Base-by-base conservation (phyloP, 2,797 vertebrate species). In the Xenops minutus region DNA sequence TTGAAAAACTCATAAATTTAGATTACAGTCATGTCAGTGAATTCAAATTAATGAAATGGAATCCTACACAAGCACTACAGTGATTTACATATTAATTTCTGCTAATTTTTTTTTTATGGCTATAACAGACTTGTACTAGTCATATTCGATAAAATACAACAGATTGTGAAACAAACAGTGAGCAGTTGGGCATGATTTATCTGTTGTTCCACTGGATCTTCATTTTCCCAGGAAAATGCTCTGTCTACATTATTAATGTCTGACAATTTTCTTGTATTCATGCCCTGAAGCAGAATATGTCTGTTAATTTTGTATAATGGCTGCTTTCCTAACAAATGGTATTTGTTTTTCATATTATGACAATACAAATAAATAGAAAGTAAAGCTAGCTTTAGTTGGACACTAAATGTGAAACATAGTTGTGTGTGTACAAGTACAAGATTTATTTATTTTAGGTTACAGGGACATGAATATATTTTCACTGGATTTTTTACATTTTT, bases 21-120 rank as follows among this genome's bases (percentile, higher is more conserved):
- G 96, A 98, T 98, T 98, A 97, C 87, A 98, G 97, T 98, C 98
- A 98, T 98, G 97, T 98, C 98, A 98, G 92, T 98, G 98, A 96
- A 96, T 94, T 97, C 95, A 98, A 98, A 98, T 95, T 95, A 98
- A 98, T 98, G 96, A 98, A 98, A 98, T 98, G 95, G 80, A 92
- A 96, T 97, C 92, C 96, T 82, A 96, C 95, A 94, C 87, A 96
- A 97, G 91, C 93, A 93, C 83, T 68, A 85, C 93, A 92, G 88
- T 97, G 95, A 98, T 98, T 98, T 98, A 97, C 98, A 98, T 98
- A 98, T 98, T 98, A 98, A 98, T 98, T 98, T 97, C 82, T 88
- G 76, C 95, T 97, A 92, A 96, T 98, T 96, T 97, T 94, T 97
- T 94, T 98, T 96, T 98, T 97, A 98, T 98, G 95, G 96, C 97